phyloP scores from a whole-genome alignment of 1,140 invertebrate genomes.

The Oryzaephilus surinamensis region DNA sequence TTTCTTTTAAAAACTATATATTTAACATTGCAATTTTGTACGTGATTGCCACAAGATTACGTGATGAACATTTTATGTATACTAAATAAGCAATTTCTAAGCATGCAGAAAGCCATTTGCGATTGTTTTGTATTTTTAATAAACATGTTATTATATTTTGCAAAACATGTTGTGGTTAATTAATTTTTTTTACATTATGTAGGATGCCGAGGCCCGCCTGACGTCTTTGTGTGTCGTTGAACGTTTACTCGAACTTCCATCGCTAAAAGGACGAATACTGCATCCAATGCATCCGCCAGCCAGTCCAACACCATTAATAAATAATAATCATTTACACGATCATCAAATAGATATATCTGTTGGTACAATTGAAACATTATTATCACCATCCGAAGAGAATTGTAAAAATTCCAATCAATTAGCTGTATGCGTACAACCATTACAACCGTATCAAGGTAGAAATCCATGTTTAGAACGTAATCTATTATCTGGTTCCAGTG shows the following conservation, averaged over 20 bases:
- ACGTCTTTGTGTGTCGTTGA: conserved; percentile 86
- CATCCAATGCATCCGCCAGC: conserved; percentile 30
- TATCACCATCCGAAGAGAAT: conserved; percentile 39
- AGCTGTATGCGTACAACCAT: conserved; percentile 30
- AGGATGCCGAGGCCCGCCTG: conserved; percentile 83
- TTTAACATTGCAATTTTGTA: too few relatives aligned
- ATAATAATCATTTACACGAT: conserved; percentile 34
- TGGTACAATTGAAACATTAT: conserved; percentile 37
- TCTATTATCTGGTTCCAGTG: conserved; percentile 49
- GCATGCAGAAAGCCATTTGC: too few relatives aligned
- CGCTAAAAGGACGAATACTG: conserved; percentile 35
- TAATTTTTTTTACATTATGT: conserved; percentile 25
- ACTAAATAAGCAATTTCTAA: too few relatives aligned
- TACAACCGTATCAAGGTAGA: conserved; percentile 77
- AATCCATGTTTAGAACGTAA: conserved; percentile 86
- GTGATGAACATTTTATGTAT: too few relatives aligned
- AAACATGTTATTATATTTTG: too few relatives aligned
- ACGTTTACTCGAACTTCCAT: conserved; percentile 64
- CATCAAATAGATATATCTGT: conserved; percentile 29
- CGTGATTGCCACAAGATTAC: too few relatives aligned
- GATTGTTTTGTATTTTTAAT: too few relatives aligned
- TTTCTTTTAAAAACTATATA: too few relatives aligned
- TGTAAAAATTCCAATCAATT: conserved; percentile 43
- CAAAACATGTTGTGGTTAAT: too few relatives aligned
- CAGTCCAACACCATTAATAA: conserved; percentile 31